A percentile compares a stretch with the other conserved stretches of the same genome.
These are phyloP conservation scores for Calliopum simillimum DNA, from an alignment of 2,888 invertebrate genomes.

Conservation along the genomic window DNA sequence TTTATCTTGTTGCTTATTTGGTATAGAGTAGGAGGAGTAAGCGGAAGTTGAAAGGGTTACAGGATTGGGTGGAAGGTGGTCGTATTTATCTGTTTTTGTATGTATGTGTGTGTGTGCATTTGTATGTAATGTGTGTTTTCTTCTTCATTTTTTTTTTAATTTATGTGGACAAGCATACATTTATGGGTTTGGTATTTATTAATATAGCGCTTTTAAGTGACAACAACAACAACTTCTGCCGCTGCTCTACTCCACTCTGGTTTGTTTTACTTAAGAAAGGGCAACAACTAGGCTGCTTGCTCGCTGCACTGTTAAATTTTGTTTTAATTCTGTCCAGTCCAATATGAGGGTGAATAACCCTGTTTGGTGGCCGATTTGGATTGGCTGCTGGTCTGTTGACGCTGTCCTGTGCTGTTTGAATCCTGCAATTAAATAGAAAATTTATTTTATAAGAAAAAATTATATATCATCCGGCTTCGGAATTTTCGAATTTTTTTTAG, in stretches of 20 bases:
- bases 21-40: slow-evolving; percentile 3
- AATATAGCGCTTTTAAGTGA: slow-evolving; percentile 10
- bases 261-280: slow-evolving; percentile 29
- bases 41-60: neutral
- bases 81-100: slow-evolving; percentile 49
- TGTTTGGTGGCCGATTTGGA: slow-evolving; percentile 67
- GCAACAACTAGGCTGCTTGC: slow-evolving; percentile 39
- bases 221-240: slow-evolving; percentile 38
- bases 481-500: too few species aligned
- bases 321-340: slow-evolving; percentile 67
- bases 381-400: slow-evolving; percentile 67
- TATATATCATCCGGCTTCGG: too few species aligned
- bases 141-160: slow-evolving; percentile 24
- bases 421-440: slow-evolving; percentile 57
- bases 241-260: slow-evolving; percentile 9
- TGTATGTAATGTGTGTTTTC: slow-evolving; percentile 31
- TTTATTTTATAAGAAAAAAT: too few species aligned
- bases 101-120: slow-evolving; percentile 44
- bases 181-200: slow-evolving; percentile 32
- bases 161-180: slow-evolving; percentile 34
- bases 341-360: slow-evolving; percentile 67
- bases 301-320: slow-evolving; percentile 28
- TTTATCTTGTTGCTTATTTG: neutral
- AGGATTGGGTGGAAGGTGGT: neutral
- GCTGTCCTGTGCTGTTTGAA: slow-evolving; percentile 68